Base-by-base conservation (phyloP, 2,113 vertebrate species). In the Brachypteracias leptosomus region DNA sequence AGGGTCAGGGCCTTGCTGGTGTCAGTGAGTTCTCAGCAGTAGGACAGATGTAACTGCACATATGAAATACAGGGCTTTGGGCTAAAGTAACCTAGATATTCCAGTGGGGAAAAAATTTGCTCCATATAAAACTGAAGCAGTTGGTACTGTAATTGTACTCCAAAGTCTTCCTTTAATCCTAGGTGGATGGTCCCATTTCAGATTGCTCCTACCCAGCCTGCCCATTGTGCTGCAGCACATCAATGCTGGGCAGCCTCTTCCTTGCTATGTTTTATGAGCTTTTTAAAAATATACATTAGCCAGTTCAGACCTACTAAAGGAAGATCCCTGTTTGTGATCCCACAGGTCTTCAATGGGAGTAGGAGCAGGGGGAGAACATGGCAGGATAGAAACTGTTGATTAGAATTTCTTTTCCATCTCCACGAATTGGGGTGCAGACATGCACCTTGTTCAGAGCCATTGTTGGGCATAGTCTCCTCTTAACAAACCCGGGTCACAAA, bases 211-310 rank as follows among this genome's bases (percentile, higher is more conserved):
- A 21, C 29, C 6, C 49, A 22, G 18, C 9, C 40, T 71, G 26
- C 44, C n/a, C 0, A 0, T 31, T 42, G 58, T 5, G 10, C 59
- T 83, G 51, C 46, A 79, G 67, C 26, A 16, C 9, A 3, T 12
- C 11, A n/a, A 20, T 1, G 2, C 73, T 70, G n/a, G n/a, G n/a
- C 51, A 44, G 11, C 62, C 47, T 82, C 22, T 58, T 84, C 51
- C 38, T 65, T 57, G 16, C 11, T 29, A 6, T 31, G 42, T 46
- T 75, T 84, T 42, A 57, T 2, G 6, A 29, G 28, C 5, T 76
- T 65, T 28, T 67, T 28, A 17, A 14, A 42, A 18, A 55, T 52
- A 47, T 13, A 1, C 16, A 40, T 61, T 46, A 62, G 16, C 26
- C 47, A 51, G 13, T 57, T 68, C 58, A 70, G 26, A 40, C 12